Conservation (phyloP, 2,888 invertebrate genomes). For the Thereva unica region DNA sequence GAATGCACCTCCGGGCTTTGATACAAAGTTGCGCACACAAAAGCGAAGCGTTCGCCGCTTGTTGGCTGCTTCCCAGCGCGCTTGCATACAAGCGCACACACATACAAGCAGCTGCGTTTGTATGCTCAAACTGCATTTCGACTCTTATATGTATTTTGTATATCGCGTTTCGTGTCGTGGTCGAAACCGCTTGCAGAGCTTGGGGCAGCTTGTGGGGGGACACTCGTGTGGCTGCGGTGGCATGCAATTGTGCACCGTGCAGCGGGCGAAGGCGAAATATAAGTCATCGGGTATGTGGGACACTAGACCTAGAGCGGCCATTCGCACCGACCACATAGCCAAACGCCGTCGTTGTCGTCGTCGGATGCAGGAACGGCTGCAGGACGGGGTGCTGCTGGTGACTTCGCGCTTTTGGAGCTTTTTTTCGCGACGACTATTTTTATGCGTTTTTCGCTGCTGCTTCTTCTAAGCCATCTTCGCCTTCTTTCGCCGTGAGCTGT, state of each 20-base stretch:
- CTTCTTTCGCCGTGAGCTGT: too few relatives aligned
- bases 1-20: conserved; percentile 18
- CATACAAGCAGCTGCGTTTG: too few relatives aligned
- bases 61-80: neutral
- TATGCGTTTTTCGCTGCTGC: too few relatives aligned
- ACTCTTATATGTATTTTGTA: neutral
- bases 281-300: conserved; percentile 49
- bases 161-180: conserved; percentile 5
- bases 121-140: neutral
- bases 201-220: neutral
- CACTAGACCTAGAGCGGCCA: conserved; percentile 37
- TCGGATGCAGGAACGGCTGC: too few relatives aligned
- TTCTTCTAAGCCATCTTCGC: too few relatives aligned
- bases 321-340: conserved; percentile 4
- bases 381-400: too few relatives aligned
- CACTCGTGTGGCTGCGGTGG: neutral
- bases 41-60: neutral
- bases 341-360: too few relatives aligned
- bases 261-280: conserved; percentile 39
- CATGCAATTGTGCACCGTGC: conserved; percentile 28
- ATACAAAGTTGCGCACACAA: conserved; percentile 7
- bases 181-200: neutral
- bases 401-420: too few relatives aligned
- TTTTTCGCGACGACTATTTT: too few relatives aligned
- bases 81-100: neutral